Base-by-base conservation (phyloP, 2,113 vertebrate genomes). In the Anser brachyrhynchus region DNA sequence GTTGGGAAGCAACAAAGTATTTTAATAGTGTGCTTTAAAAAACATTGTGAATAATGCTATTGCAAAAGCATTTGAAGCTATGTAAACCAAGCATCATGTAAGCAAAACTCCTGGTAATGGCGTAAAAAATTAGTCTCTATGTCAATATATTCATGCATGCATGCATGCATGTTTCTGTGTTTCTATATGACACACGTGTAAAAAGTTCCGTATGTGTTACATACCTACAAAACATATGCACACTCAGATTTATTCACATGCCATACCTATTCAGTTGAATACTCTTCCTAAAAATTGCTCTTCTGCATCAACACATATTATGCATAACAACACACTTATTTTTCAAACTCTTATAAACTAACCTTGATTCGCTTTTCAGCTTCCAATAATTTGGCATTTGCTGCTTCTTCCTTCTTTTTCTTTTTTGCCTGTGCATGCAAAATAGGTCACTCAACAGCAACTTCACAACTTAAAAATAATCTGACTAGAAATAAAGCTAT, bases 291-390 rank as follows among this genome's bases (percentile, higher is more conserved):
- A 94, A 58, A 12, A 67, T 33, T 65, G 75, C 26, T 88, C 92
- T 82, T 72, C 78, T 33, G 79, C 37, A 82, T 87, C 58, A 83
- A 93, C 44, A 29, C 28, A 20, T 13, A 55, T 54, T 55, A 73
- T 20, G 46, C n/a, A 97, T 82, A 87, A 72, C 41, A 77, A 76
- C 51, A 79, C 35, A 76, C 61, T 78, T 93, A 77, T 13, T 92
- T 89, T 77, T 77, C 33, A 55, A 97, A 94, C 86, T 97, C 82
- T 92, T 97, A 97, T 95, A 97, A 97, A 98, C 98, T 98, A 97
- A 99, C 99, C 98, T 99, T 99, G 97, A 98, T 99, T 97, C 99
- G 98, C 98, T 99, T 99, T 98, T 99, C 99, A 33, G 99, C 98
- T 97, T 99, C 99, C 98, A 99, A 81, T 98, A 99, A 98, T 98